Base-by-base conservation (phyloP, 2,113 vertebrate genomes). In the Rhinolophus ferrumequinum region DNA sequence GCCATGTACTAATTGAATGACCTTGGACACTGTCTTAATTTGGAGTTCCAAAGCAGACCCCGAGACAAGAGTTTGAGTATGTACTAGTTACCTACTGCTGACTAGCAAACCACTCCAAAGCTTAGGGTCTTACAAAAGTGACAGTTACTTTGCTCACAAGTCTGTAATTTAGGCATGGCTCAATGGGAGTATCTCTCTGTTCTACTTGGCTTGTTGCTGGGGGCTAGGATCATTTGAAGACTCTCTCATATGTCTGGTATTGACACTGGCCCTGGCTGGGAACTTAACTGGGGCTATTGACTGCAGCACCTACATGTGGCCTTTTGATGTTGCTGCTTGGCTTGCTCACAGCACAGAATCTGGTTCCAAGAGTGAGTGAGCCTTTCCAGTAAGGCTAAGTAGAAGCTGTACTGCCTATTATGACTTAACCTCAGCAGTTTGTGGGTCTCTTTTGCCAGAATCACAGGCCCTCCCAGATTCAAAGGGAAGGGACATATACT, bases 1-100 rank as follows among this genome's bases (percentile, higher is more conserved):
- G n/a, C 38, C 30, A 38, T 90, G 91, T 90, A 80, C 28, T 54
- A 73, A 28, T 28, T 35, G 21, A 87, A 76, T 92, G 73, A 90
- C 70, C 35, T 93, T 87, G 56, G 15, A 8, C 11, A 30, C 30
- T 79, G 64, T 35, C 89, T 93, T 88, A 88, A 2, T 88, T 91
- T 79, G 26, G 35, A 64, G 14, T 88, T 96, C 44, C 77, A 83
- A 96, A 93, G 41, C 10, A 75, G 4, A 96, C 56, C 15, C 35
- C 54, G 67, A 96, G 35, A 80, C 2, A 83, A 60, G 35, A 96
- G 72, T 96, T 76, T 85, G 24, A 4, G 21, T 77, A 60, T 64
- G 12, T 58, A 66, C 12, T 26, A 56, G 21, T 77, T 75, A 75
- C 9, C 54, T 62, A 16, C 28, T 69, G 56, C 7, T 69, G 41